Conservation (phyloP, 1,140 invertebrate genomes). For the Leptinotarsa lineolata region DNA sequence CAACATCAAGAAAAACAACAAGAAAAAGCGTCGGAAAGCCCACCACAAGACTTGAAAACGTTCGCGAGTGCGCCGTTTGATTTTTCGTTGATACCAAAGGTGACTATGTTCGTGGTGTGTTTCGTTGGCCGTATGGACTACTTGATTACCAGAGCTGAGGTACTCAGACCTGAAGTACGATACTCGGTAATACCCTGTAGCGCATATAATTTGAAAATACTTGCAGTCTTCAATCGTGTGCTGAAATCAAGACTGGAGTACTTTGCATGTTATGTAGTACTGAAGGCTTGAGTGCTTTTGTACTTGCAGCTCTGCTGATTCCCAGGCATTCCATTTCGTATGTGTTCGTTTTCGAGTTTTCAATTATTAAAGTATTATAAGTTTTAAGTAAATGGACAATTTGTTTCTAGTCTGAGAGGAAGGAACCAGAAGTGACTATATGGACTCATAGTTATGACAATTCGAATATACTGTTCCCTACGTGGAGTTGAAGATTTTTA, state of each 20-base stretch:
- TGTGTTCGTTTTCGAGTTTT: constrained; percentile 3
- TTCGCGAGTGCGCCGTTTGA: neutral
- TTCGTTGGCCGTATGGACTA: neutral
- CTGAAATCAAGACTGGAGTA: too few relatives aligned
- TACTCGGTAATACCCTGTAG: too few relatives aligned
- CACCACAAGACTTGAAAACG: neutral
- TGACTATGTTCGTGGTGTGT: neutral
- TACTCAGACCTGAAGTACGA: too few relatives aligned
- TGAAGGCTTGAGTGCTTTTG: too few relatives aligned
- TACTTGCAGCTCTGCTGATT: neutral
- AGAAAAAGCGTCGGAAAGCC: neutral
- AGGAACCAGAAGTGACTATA: neutral
- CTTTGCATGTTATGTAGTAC: too few relatives aligned
- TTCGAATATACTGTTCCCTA: too few relatives aligned
- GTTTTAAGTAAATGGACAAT: neutral
- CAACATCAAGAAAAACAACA: constrained; percentile 41
- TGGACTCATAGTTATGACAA: too few relatives aligned
- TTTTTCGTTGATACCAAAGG: constrained; percentile 7
- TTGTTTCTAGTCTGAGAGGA: neutral
- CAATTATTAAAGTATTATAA: neutral
- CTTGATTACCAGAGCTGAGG: neutral
- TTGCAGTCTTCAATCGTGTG: too few relatives aligned
- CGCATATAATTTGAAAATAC: too few relatives aligned
- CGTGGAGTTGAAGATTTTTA: too few relatives aligned
- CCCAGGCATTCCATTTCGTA: constrained; percentile 5